Evolutionary conservation across 2,888 invertebrate genomes (phyloP), one percentile per base, ranked within the genome.

Genomic region (Ypsolopha sequella): DNA sequence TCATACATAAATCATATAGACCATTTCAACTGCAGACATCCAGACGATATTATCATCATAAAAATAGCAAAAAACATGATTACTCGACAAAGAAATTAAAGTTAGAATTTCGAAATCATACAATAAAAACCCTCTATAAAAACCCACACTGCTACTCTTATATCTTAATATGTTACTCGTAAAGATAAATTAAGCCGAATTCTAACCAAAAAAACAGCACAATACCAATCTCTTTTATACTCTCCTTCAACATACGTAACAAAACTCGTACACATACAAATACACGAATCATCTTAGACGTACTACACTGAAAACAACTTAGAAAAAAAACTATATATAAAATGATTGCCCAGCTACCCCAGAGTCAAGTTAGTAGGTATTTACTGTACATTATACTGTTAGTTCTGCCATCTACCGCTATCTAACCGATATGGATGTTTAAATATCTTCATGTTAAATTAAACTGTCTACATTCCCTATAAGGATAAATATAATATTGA

Each of bases 311-410:
- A 73, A 73, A 68, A 66, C 34, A 59, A 72, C 73, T 68, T 76
- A 39, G 76, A 78, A 80, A 79, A 78, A n/a, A 24, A 24, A 24
- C 24, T 24, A 24, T 24, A 24, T 4, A 24, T 24, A 24, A 77
- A 77, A 81, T 68, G 81, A 80, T 84, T 82, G 82, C 81, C 84
- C 84, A 82, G 80, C 84, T 84, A 84, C 84, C 84, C 80, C 80
- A 77, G 72, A 79, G 79, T 79, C 81, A 79, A 80, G 77, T 84
- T 81, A 81, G 81, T 84, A 77, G 41, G 6, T 13, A 50, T 50
- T 74, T 80, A 82, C 81, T 82, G 84, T 81, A 82, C 81, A 81
- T 73, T 70, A 75, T 64, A 72, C 44, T 59, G 71, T 79, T 71
- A 76, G 70, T 65, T 65, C 73, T 72, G 76, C 74, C 70, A 68